Conservation (phyloP, 2,888 invertebrate species). For the Esperia sulphurella region DNA sequence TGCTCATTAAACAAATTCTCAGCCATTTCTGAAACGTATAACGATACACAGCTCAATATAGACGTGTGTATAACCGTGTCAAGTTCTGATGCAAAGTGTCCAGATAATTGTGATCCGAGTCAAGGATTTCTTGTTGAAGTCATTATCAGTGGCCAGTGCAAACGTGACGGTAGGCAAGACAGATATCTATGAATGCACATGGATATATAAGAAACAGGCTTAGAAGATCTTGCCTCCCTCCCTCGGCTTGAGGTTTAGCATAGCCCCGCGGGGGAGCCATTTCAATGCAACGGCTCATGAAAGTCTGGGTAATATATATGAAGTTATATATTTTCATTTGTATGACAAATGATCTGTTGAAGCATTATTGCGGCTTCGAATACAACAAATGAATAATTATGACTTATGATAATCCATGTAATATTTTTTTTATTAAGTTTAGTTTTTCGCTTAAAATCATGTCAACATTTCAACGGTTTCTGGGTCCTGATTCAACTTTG, state of each 20-base stretch:
- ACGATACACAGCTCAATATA: slow-evolving; percentile 18
- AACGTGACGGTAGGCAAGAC: slow-evolving; percentile 16
- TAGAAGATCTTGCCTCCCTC: background rate
- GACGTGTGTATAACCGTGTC: slow-evolving; percentile 49
- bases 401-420: too few species aligned
- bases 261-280: background rate
- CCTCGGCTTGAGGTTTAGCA: background rate
- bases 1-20: slow-evolving; percentile 58
- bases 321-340: background rate
- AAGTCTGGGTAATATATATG: background rate
- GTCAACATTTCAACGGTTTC: too few species aligned
- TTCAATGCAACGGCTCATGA: background rate
- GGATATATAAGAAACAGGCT: background rate
- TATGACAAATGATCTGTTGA: slow-evolving; percentile 3
- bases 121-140: slow-evolving; percentile 65
- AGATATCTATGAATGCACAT: background rate
- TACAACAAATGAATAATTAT: background rate
- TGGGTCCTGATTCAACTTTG: too few species aligned
- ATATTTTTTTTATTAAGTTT: too few species aligned
- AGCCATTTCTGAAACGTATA: slow-evolving; percentile 18
- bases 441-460: too few species aligned
- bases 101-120: slow-evolving; percentile 71
- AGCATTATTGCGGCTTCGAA: background rate
- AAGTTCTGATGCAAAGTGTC: slow-evolving; percentile 66
- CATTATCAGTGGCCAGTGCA: slow-evolving; percentile 32